A percentile compares a stretch with the other conserved stretches of the same genome.
Conservation (phyloP, 2,888 invertebrate species). For the Nomada lathburiana region DNA sequence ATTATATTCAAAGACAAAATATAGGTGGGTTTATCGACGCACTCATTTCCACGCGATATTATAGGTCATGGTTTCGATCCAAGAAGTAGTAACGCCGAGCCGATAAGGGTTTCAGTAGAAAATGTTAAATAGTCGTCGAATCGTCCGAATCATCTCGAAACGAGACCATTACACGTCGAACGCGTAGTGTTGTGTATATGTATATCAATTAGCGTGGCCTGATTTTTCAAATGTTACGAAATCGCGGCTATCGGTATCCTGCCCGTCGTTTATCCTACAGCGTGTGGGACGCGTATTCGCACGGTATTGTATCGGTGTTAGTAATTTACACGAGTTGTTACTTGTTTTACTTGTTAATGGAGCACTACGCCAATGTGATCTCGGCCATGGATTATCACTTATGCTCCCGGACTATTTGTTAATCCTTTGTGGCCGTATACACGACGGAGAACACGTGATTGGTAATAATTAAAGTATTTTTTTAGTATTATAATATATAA, state of each 20-base stretch:
- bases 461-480: not conserved
- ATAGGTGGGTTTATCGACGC: not conserved
- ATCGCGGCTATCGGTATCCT: slow-evolving; percentile 40
- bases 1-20: not conserved
- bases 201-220: not conserved
- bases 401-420: slow-evolving; percentile 59
- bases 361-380: slow-evolving; percentile 38
- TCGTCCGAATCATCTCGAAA: not conserved
- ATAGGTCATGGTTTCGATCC: not conserved
- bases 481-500: not conserved
- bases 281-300: slow-evolving; percentile 17
- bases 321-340: slow-evolving; percentile 41
- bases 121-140: not conserved
- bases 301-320: slow-evolving; percentile 27
- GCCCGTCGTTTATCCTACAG: slow-evolving; percentile 28
- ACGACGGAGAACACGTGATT: not conserved
- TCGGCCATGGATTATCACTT: slow-evolving; percentile 53
- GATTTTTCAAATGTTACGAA: slow-evolving; percentile 23
- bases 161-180: not conserved
- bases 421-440: slow-evolving; percentile 39
- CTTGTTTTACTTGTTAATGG: slow-evolving; percentile 41
- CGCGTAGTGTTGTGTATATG: not conserved
- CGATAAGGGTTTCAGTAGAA: not conserved
- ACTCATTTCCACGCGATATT: not conserved
- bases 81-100: not conserved